phyloP scores from a whole-genome alignment of 2,888 invertebrate genomes.

The Dicyrtoma fusca region DNA sequence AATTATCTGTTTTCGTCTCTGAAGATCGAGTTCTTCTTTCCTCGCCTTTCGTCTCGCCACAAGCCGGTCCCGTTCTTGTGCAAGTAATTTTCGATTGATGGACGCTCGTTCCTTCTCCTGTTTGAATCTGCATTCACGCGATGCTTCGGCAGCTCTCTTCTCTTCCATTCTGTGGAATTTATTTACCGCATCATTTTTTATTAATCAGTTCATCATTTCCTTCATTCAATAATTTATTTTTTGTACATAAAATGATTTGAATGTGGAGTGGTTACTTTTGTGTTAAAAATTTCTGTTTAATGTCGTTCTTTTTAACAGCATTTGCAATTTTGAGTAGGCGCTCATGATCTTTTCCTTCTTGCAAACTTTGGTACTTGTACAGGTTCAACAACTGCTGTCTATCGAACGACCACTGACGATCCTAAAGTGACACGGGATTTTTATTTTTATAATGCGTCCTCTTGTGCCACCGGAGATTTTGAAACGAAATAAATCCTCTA shows the following conservation, averaged over 20 bases:
- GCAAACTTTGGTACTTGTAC: constrained; percentile 10
- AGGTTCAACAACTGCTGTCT: constrained; percentile 10
- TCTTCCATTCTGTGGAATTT: constrained; percentile 8
- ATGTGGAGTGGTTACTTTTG: constrained; percentile 14
- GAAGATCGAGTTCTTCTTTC: constrained; percentile 16
- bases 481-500: too few species aligned
- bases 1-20: constrained; percentile 24
- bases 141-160: constrained; percentile 25
- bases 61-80: constrained; percentile 24
- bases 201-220: not conserved
- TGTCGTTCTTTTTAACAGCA: constrained; percentile 10
- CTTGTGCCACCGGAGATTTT: not conserved
- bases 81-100: constrained; percentile 14
- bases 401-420: constrained; percentile 11
- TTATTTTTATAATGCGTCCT: constrained; percentile 7
- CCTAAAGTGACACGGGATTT: not conserved
- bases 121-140: not conserved
- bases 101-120: constrained; percentile 29
- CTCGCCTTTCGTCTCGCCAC: constrained; percentile 7
- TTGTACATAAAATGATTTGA: not conserved
- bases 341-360: constrained; percentile 5
- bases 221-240: too few species aligned
- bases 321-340: constrained; percentile 19
- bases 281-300: not conserved
- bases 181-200: not conserved